Conservation (phyloP, 37 sponge, comb jelly and placozoan species). For the Agelas oroides region DNA sequence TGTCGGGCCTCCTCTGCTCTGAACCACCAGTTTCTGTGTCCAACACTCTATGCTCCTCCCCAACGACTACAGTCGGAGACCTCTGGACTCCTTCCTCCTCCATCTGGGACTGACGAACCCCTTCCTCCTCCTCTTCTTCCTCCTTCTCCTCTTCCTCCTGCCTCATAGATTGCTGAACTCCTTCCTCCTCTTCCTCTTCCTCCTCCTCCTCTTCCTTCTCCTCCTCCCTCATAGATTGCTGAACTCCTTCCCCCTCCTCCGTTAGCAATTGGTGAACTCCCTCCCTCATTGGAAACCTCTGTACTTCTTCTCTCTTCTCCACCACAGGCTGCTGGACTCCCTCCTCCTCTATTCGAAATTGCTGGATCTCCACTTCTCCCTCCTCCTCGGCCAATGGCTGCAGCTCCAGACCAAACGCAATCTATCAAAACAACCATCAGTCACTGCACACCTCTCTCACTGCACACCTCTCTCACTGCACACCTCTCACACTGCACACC, state of each 20-base stretch:
- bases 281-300: neutral
- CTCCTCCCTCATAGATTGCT: neutral
- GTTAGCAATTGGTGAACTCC: neutral
- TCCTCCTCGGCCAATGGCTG: slow-evolving; percentile 26
- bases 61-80: neutral
- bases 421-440: too few species aligned
- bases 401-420: slow-evolving; percentile 9
- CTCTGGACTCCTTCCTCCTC: neutral
- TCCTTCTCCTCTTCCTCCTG: neutral
- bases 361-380: neutral
- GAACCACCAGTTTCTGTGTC: too few species aligned
- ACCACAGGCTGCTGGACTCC: too few species aligned
- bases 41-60: neutral
- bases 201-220: too few species aligned
- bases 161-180: neutral
- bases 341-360: neutral
- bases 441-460: too few species aligned
- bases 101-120: neutral
- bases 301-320: neutral
- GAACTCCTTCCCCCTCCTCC: neutral
- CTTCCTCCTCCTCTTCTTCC: slow-evolving; percentile 5
- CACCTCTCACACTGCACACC: too few species aligned
- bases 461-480: too few species aligned
- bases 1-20: neutral
- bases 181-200: neutral